A percentile compares a stretch with the other conserved stretches of the same genome.
These are phyloP conservation scores for Melangyna quadrimaculata DNA, from an alignment of 2,888 invertebrate species.

Conservation along the genomic window DNA sequence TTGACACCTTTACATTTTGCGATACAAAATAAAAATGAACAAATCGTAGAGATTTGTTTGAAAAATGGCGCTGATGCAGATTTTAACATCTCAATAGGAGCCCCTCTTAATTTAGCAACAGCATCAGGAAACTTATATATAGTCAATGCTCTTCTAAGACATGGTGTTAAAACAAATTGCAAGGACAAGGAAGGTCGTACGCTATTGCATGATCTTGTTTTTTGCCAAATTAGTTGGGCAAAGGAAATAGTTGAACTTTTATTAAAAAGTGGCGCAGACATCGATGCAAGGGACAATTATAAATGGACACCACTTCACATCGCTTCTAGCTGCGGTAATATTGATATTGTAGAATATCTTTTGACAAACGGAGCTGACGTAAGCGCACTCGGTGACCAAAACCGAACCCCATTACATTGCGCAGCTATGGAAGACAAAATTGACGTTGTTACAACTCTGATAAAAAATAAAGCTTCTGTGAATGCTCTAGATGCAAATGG, in stretches of 20 bases:
- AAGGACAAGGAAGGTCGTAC: not conserved
- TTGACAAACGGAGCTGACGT: constrained; percentile 55
- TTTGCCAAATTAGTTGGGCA: not conserved
- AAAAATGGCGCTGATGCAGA: not conserved
- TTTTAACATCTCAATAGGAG: not conserved
- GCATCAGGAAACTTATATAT: not conserved
- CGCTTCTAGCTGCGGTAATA: constrained; percentile 33
- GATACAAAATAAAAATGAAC: not conserved
- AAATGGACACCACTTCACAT: constrained; percentile 58
- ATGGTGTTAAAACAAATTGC: not conserved
- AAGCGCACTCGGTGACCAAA: constrained; percentile 45
- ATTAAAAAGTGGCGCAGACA: not conserved
- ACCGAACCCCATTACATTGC: constrained; percentile 70
- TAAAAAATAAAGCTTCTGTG: constrained; percentile 18
- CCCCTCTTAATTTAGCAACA: not conserved
- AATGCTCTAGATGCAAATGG: not conserved
- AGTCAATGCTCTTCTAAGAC: not conserved
- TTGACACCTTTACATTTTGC: not conserved
- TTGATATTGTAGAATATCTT: constrained; percentile 32
- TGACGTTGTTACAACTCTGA: constrained; percentile 33
- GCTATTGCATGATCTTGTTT: not conserved
- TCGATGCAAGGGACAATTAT: not conserved
- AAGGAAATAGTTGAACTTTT: not conserved
- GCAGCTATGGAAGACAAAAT: constrained; percentile 52
- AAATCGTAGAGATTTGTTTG: not conserved